A percentile compares a stretch with the other conserved stretches of the same genome.
Evolutionary conservation across 2,888 invertebrate species (phyloP).

Genomic region (Leucoma salicis): DNA sequence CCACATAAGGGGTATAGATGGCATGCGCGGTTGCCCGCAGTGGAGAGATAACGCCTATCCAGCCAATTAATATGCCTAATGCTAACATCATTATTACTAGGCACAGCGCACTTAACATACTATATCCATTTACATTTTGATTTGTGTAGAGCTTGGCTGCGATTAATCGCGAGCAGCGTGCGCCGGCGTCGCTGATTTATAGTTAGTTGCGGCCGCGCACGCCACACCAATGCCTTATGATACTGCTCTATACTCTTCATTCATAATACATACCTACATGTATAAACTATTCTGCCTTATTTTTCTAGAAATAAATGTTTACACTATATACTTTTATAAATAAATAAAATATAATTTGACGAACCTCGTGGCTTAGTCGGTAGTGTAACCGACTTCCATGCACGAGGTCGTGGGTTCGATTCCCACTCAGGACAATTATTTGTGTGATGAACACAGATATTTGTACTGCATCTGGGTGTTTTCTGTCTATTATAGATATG

Average conservation of each 20-base stretch:
- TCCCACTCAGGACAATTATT: too few relatives aligned
- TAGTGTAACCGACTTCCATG: too few relatives aligned
- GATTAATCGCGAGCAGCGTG: conserved; percentile 73
- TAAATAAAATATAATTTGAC: too few relatives aligned
- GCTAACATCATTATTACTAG: conserved; percentile 82
- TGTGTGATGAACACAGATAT: too few relatives aligned
- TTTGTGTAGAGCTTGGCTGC: conserved; percentile 75
- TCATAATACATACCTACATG: conserved; percentile 26
- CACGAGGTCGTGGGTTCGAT: too few relatives aligned
- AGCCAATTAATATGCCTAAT: conserved; percentile 81
- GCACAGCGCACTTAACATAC: conserved; percentile 78
- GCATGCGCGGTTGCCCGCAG: conserved; percentile 58
- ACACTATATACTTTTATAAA: too few relatives aligned
- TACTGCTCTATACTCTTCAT: conserved; percentile 14
- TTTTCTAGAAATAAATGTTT: neutral
- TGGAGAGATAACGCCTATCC: conserved; percentile 72
- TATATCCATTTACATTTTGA: conserved; percentile 82
- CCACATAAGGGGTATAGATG: conserved; percentile 43
- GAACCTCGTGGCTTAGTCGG: too few relatives aligned
- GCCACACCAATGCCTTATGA: conserved; percentile 22
- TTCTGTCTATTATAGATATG: too few relatives aligned
- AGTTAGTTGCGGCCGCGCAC: conserved; percentile 30
- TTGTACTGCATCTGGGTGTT: too few relatives aligned
- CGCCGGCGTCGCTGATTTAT: conserved; percentile 72
- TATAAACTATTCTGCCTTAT: neutral